Conservation (phyloP, 1,140 invertebrate species). For the Drosophila lini region DNA sequence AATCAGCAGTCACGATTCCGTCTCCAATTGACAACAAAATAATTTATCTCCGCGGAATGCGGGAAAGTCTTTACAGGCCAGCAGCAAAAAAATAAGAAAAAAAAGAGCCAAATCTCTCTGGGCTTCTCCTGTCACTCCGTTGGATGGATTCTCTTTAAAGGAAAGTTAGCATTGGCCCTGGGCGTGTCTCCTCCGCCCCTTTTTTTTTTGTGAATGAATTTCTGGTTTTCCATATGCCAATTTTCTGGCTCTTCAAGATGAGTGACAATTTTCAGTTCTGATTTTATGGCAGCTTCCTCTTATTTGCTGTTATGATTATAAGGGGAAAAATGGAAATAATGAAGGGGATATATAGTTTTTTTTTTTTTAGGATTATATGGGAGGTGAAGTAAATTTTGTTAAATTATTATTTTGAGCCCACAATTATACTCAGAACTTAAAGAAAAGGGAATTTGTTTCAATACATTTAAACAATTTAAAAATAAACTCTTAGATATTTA, state of each 20-base stretch:
- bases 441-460: too few relatives aligned
- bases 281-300: not conserved
- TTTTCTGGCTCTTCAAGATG: not conserved
- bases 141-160: constrained; percentile 43
- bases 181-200: constrained; percentile 10
- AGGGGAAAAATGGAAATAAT: not conserved
- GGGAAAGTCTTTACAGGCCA: constrained; percentile 36
- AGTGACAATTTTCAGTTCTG: constrained; percentile 15
- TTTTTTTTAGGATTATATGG: not conserved
- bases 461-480: too few relatives aligned
- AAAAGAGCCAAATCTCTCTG: constrained; percentile 23
- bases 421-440: not conserved
- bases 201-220: not conserved
- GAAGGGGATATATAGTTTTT: too few relatives aligned
- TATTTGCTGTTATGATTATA: constrained; percentile 2
- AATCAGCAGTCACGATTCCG: constrained; percentile 69
- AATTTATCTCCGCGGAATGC: constrained; percentile 67
- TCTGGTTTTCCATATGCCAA: constrained; percentile 17
- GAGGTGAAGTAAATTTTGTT: too few relatives aligned
- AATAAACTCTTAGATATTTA: not conserved
- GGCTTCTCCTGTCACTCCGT: constrained; percentile 38
- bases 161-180: constrained; percentile 31
- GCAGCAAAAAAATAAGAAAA: not conserved
- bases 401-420: not conserved
- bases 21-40: constrained; percentile 70